Evolutionary conservation across 1,140 invertebrate genomes (phyloP), one percentile per base, ranked within the genome.

Genomic region (Drosophila arizonae): DNA sequence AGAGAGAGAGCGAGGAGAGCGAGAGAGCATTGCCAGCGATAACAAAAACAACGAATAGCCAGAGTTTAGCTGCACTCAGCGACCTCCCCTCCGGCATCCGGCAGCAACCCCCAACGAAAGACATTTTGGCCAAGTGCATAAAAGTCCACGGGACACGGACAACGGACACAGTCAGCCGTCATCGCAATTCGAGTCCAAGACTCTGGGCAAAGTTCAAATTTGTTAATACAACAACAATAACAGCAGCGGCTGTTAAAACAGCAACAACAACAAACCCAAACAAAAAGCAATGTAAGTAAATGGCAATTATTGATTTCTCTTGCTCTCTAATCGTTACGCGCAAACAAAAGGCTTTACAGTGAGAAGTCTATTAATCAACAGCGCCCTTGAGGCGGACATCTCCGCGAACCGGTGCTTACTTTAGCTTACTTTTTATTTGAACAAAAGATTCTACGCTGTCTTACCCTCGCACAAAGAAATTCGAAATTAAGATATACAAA

Each of bases 1-100:
- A 41, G 10, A 24, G 5, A 50, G 41, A 43, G 60, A 63, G 39
- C 8, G 39, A 57, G 54, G 66, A 41, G 46, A 52, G 10, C 41
- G 30, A 56, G 50, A 63, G 70, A 74, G 70, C 70, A 15, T 54
- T 52, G 63, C 61, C 77, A 77, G 77, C 76, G 62, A 77, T 62
- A 88, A 84, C 85, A 80, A 80, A 88, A 89, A 88, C 84, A 88
- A 88, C 84, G 84, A 88, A 86, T 57, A 61, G 67, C 54, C 43
- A 68, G 64, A 77, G 78, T 87, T 87, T 63, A 72, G 79, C 84
- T 88, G 84, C 82, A 87, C 76, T 65, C 60, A 72, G 60, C 73
- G 55, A 55, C 17, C 8, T 9, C 63, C 64, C 56, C 17, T 55
- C 58, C 45, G 21, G 55, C 63, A 41, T 43, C 54, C 65, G 54